These are phyloP conservation scores for Danio tinwini DNA, from an alignment of 2,797 vertebrate genomes.

Conservation along the genomic window DNA sequence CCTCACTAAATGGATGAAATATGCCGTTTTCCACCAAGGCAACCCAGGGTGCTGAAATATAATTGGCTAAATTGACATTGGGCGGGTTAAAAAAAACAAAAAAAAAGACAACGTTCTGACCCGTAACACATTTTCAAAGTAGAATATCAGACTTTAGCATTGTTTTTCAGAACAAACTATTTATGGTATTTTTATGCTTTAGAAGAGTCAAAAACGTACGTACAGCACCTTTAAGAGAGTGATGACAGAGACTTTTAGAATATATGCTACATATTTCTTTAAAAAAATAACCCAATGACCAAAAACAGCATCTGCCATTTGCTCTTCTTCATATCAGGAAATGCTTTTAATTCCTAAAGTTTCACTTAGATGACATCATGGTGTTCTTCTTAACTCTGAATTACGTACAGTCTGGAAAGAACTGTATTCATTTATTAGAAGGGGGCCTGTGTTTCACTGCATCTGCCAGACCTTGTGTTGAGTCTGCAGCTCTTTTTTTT, in stretches of 20 bases:
- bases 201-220: too few species aligned
- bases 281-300: background rate
- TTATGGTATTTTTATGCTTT: too few species aligned
- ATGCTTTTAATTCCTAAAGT: slow-evolving; percentile 68
- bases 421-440: slow-evolving; percentile 78
- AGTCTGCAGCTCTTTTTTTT: slow-evolving; percentile 80
- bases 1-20: too few species aligned
- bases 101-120: too few species aligned
- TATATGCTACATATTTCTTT: slow-evolving; percentile 35
- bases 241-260: slow-evolving; percentile 13
- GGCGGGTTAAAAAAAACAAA: too few species aligned
- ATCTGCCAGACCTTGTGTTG: slow-evolving; percentile 68
- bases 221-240: slow-evolving; percentile 9
- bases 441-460: slow-evolving; percentile 69
- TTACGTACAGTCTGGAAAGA: slow-evolving; percentile 66
- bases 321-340: slow-evolving; percentile 66
- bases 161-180: too few species aligned
- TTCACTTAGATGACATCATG: slow-evolving; percentile 64
- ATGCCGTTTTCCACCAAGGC: too few species aligned
- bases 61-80: too few species aligned
- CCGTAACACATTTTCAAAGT: too few species aligned
- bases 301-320: slow-evolving; percentile 36
- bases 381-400: slow-evolving; percentile 67
- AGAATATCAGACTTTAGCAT: too few species aligned
- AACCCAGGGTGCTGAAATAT: too few species aligned